A percentile compares a stretch with the other conserved stretches of the same genome.
Conservation (phyloP, 2,888 invertebrate species). For the Ophioninae sp. region DNA sequence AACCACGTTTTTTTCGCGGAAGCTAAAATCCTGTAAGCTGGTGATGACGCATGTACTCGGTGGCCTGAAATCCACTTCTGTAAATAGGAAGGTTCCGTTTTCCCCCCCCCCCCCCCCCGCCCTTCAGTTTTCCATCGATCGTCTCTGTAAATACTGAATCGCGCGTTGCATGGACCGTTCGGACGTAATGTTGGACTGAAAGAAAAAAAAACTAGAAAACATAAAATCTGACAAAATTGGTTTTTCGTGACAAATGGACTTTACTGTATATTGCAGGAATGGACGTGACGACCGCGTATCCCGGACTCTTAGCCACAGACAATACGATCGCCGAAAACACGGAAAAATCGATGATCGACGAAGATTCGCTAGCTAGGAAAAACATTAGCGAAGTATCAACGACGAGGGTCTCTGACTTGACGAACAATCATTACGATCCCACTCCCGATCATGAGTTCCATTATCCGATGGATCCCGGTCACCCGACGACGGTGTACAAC, state of each 20-base stretch:
- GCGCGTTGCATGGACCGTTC: conserved; percentile 35
- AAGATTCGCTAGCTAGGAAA: conserved; percentile 67
- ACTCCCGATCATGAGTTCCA: conserved; percentile 67
- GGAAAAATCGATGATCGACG: conserved; percentile 71
- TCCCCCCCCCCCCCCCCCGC: background rate
- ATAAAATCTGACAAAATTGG: conserved; percentile 43
- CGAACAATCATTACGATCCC: conserved; percentile 16
- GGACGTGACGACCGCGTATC: conserved; percentile 74
- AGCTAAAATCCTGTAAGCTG: background rate
- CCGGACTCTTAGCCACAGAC: conserved; percentile 72
- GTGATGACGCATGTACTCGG: conserved; percentile 1
- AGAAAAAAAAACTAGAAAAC: conserved; percentile 39
- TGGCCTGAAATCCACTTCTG: background rate
- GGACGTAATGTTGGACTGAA: conserved; percentile 46
- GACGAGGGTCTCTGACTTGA: conserved; percentile 18
- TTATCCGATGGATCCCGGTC: conserved; percentile 78
- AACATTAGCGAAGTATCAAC: conserved; percentile 42
- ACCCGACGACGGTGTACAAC: conserved; percentile 77
- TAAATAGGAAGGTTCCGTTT: background rate
- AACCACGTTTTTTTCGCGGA: background rate
- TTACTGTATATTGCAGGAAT: conserved; percentile 76
- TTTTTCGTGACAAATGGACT: conserved; percentile 61
- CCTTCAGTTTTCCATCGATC: background rate
- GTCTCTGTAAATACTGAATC: conserved; percentile 36
- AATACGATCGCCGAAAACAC: conserved; percentile 65